Conservation (phyloP, 2,888 invertebrate genomes). For the Lithophane socia region DNA sequence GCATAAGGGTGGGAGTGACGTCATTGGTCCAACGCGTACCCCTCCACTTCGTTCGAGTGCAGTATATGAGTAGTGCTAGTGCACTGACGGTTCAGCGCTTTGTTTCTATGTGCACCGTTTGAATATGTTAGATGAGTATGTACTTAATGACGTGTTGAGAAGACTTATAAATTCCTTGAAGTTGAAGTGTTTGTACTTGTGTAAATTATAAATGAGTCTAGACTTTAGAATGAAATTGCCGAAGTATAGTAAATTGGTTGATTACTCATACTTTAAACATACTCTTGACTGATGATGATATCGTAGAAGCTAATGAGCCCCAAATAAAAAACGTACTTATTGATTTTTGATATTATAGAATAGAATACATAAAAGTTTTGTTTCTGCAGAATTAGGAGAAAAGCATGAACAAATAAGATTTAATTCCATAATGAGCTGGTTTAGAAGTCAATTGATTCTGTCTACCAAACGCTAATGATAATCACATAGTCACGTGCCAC, state of each 20-base stretch:
- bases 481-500: slow-evolving; percentile 40
- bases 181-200: neutral
- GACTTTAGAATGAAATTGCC: neutral
- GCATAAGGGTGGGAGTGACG: slow-evolving; percentile 77
- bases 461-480: slow-evolving; percentile 45
- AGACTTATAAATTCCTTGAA: slow-evolving; percentile 27
- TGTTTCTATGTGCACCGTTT: slow-evolving; percentile 58
- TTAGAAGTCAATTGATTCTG: slow-evolving; percentile 38
- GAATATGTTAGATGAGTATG: slow-evolving; percentile 54
- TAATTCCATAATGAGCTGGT: slow-evolving; percentile 13
- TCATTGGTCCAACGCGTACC: slow-evolving; percentile 87
- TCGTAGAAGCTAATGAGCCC: too few species aligned
- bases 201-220: slow-evolving; percentile 7
- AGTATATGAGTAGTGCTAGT: slow-evolving; percentile 59
- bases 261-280: neutral
- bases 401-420: slow-evolving; percentile 18
- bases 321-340: neutral
- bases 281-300: neutral
- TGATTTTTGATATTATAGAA: neutral
- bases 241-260: neutral
- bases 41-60: slow-evolving; percentile 64
- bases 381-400: neutral
- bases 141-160: slow-evolving; percentile 27
- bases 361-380: neutral
- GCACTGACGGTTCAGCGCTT: slow-evolving; percentile 51